Percentiles rank a stretch among this genome's conserved stretches.
phyloP scores from a whole-genome alignment of 2,888 invertebrate species.

The Zygogramma bicolorata region DNA sequence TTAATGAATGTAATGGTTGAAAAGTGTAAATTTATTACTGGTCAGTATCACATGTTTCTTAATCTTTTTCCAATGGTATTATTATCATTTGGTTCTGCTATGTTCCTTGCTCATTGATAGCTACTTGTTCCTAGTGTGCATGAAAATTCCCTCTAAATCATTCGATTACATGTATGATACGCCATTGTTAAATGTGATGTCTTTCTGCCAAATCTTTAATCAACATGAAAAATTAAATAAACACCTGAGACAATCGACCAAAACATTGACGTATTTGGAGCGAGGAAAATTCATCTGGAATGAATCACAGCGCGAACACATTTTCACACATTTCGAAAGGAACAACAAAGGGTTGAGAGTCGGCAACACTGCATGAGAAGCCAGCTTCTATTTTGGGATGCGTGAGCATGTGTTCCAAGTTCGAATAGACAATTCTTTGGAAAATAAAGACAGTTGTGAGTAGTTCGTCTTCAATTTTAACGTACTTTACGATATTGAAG shows the following conservation, averaged over 20 bases:
- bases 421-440: conserved; percentile 12
- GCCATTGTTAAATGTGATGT: not conserved
- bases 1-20: too few species aligned
- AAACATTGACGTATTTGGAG: not conserved
- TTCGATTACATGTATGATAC: not conserved
- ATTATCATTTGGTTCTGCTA: too few species aligned
- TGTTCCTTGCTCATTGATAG: not conserved
- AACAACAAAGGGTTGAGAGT: not conserved
- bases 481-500: not conserved
- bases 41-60: too few species aligned
- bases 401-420: conserved; percentile 10
- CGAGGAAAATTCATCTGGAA: not conserved
- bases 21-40: too few species aligned
- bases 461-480: conserved; percentile 9
- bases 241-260: not conserved
- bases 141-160: not conserved
- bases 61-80: too few species aligned
- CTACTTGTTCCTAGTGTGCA: not conserved
- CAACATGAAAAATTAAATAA: not conserved
- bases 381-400: conserved; percentile 10
- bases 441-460: conserved; percentile 7
- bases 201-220: not conserved
- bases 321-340: not conserved
- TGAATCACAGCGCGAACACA: not conserved
- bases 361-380: conserved; percentile 3